These are phyloP conservation scores for Venturia canescens DNA, from an alignment of 1,140 invertebrate species.

Conservation along the genomic window DNA sequence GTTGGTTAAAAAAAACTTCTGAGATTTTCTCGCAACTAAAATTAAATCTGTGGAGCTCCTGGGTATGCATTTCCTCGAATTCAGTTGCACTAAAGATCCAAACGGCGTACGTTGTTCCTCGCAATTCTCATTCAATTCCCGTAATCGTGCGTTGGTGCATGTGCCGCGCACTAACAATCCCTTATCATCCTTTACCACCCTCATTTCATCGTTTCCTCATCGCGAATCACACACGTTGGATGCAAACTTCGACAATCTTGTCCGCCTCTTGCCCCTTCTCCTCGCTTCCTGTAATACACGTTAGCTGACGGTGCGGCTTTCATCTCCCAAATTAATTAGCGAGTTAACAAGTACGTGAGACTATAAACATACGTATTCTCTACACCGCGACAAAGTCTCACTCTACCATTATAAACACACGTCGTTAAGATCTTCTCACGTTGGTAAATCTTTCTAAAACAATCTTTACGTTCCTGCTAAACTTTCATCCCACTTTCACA, in stretches of 20 bases:
- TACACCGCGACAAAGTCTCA: background rate
- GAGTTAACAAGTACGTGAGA: conserved; percentile 17
- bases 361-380: background rate
- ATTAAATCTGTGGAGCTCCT: background rate
- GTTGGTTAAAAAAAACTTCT: too few species aligned
- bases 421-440: background rate
- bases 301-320: conserved; percentile 20
- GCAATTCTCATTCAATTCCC: conserved; percentile 18
- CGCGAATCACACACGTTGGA: conserved; percentile 5
- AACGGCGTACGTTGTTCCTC: background rate
- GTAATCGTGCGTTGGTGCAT: conserved; percentile 2
- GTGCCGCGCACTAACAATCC: background rate
- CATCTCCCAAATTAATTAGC: conserved; percentile 32
- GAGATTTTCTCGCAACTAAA: background rate
- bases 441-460: background rate
- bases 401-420: background rate
- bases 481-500: background rate
- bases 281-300: background rate
- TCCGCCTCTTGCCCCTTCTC: too few species aligned
- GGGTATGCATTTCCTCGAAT: background rate
- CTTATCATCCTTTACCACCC: background rate
- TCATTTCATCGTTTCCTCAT: background rate
- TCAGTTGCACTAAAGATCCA: background rate
- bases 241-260: conserved; percentile 30
- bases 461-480: background rate